A percentile compares a stretch with the other conserved stretches of the same genome.
phyloP scores from a whole-genome alignment of 2,113 vertebrate species.

The Acanthochromis polyacanthus region DNA sequence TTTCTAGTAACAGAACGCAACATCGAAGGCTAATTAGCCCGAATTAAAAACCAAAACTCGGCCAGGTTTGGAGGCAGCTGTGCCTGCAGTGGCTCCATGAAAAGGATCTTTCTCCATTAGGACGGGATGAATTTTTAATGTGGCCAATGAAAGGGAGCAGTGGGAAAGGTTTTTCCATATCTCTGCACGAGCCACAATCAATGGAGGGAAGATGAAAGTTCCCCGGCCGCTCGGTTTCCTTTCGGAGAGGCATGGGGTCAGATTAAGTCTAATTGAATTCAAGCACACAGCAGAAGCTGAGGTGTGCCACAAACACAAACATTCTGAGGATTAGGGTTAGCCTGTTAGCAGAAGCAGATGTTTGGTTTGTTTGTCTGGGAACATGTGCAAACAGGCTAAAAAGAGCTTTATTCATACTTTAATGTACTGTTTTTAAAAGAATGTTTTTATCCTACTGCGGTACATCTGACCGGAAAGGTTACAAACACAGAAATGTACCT shows the following conservation, averaged over 20 bases:
- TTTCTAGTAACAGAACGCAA: neutral
- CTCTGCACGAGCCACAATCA: conserved; percentile 83
- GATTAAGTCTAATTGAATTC: conserved; percentile 82
- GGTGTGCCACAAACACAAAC: conserved; percentile 70
- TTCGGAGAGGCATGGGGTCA: conserved; percentile 79
- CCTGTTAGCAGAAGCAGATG: conserved; percentile 47
- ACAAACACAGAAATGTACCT: neutral
- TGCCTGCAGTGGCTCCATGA: conserved; percentile 69
- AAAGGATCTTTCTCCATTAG: conserved; percentile 76
- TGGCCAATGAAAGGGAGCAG: conserved; percentile 83
- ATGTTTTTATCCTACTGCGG: neutral
- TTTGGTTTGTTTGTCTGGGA: conserved; percentile 25
- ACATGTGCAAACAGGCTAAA: conserved; percentile 2
- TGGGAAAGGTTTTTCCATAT: conserved; percentile 80
- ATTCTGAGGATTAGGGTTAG: conserved; percentile 71
- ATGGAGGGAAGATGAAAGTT: conserved; percentile 83
- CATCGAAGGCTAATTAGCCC: neutral
- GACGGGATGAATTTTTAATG: conserved; percentile 84
- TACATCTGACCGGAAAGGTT: neutral
- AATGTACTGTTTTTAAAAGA: neutral
- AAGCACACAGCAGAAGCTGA: conserved; percentile 77
- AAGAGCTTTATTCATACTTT: neutral
- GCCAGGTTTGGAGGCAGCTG: conserved; percentile 48
- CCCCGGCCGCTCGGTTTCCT: conserved; percentile 68
- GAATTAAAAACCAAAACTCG: neutral